Conservation (phyloP, 2,113 vertebrate genomes). For the Tachysurus fulvidraco region DNA sequence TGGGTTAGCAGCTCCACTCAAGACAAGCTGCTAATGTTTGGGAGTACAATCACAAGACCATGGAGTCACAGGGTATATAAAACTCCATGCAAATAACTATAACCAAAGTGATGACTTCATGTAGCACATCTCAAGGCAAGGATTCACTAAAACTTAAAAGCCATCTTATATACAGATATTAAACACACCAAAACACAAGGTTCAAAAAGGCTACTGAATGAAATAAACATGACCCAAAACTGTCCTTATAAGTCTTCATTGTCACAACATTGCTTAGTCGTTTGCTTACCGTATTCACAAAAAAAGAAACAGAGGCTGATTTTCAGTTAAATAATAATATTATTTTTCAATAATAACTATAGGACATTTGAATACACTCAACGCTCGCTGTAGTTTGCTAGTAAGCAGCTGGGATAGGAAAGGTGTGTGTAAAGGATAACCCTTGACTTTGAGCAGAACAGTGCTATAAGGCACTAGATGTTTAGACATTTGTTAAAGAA, state of each 20-base stretch:
- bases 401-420: not conserved
- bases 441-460: not conserved
- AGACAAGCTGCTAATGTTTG: constrained; percentile 47
- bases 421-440: not conserved
- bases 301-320: not conserved
- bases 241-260: not conserved
- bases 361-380: not conserved
- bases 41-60: constrained; percentile 52
- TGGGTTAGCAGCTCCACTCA: not conserved
- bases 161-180: not conserved
- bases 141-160: not conserved
- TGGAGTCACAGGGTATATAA: constrained; percentile 10
- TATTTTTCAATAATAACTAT: not conserved
- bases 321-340: not conserved
- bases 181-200: not conserved
- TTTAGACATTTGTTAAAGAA: too few species aligned
- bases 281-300: not conserved
- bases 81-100: not conserved
- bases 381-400: not conserved
- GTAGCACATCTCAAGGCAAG: not conserved
- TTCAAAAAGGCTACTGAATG: not conserved
- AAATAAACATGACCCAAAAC: not conserved
- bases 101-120: not conserved
- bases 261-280: not conserved
- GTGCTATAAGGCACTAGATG: not conserved